phyloP scores from a whole-genome alignment of 2,797 vertebrate genomes.

The Distichodus sexfasciatus region DNA sequence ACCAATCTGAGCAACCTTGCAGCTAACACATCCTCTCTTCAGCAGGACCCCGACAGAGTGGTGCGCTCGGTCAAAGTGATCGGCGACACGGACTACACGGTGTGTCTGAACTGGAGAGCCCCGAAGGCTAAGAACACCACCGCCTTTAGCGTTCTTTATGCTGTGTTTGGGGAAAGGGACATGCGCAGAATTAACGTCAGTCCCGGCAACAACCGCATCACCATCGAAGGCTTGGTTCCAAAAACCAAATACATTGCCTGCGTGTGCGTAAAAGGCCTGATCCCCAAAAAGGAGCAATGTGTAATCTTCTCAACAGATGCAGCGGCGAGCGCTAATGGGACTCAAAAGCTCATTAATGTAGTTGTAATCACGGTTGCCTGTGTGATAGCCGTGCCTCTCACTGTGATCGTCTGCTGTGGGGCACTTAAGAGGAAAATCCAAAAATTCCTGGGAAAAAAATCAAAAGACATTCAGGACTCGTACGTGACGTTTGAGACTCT shows the following conservation, averaged over 20 bases:
- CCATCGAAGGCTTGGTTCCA: conserved; percentile 85
- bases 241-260: conserved; percentile 95
- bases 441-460: conserved; percentile 78
- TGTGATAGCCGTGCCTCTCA: conserved; percentile 90
- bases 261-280: conserved; percentile 85
- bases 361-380: conserved; percentile 95
- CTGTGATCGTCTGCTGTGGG: conserved; percentile 90
- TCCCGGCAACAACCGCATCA: conserved; percentile 85
- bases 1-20: conserved; percentile 78
- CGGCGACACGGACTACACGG: conserved; percentile 90
- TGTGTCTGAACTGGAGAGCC: conserved; percentile 88
- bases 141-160: conserved; percentile 87
- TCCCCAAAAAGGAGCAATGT: conserved; percentile 93
- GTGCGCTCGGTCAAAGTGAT: conserved; percentile 91
- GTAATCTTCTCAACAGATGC: conserved; percentile 95
- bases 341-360: conserved; percentile 93
- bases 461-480: conserved; percentile 84
- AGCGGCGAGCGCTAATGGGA: conserved; percentile 86
- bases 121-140: conserved; percentile 85
- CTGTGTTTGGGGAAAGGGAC: conserved; percentile 87
- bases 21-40: conserved; percentile 76
- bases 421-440: conserved; percentile 88
- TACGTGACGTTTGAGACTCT: conserved; percentile 91
- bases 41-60: conserved; percentile 76
- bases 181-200: conserved; percentile 86